Evolutionary conservation across 2,797 vertebrate genomes (phyloP), one percentile per base, ranked within the genome.

Genomic region (Myripristis murdjan): DNA sequence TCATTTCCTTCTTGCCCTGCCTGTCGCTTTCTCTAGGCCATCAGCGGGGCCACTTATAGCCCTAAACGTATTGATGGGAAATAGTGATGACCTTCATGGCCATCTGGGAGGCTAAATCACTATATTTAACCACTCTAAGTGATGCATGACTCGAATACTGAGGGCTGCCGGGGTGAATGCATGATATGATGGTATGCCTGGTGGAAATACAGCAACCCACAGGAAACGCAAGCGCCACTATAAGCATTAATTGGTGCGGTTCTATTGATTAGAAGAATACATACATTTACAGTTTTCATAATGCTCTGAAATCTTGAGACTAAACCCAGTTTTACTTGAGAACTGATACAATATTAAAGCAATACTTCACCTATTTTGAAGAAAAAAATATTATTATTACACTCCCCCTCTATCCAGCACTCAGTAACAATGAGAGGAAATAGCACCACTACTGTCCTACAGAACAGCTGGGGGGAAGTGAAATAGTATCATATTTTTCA

Each of bases 1-100:
- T 1, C 33, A 11, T 43, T 14, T 24, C 20, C 14, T 39, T 15
- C 23, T 8, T 49, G 20, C 22, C 55, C 41, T 35, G 18, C 33
- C 39, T 33, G 26, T 14, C 12, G 10, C 55, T n/a, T n/a, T 46
- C 28, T 41, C 43, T 39, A 51, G 48, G 64, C 69, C 64, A 68
- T 63, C 58, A 67, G 63, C 28, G 54, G 43, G 37, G 62, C 26
- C 18, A 61, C 56, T 70, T 37, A 51, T 41, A 49, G 51, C 65
- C 37, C 46, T 79, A 65, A 79, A 52, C 24, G 43, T 61, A 70
- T 70, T 70, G 71, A 79, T 75, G 66, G 66, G 44, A 66, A 56
- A 60, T 62, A 56, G 53, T 61, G 56, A 79, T 79, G 65, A 70
- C 65, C 70, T 74, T 64, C 79, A 68, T n/a, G 44, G 51, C 43